Evolutionary conservation across 2,113 vertebrate genomes (phyloP), one percentile per base, ranked within the genome.

Genomic region (Notechis scutatus): DNA sequence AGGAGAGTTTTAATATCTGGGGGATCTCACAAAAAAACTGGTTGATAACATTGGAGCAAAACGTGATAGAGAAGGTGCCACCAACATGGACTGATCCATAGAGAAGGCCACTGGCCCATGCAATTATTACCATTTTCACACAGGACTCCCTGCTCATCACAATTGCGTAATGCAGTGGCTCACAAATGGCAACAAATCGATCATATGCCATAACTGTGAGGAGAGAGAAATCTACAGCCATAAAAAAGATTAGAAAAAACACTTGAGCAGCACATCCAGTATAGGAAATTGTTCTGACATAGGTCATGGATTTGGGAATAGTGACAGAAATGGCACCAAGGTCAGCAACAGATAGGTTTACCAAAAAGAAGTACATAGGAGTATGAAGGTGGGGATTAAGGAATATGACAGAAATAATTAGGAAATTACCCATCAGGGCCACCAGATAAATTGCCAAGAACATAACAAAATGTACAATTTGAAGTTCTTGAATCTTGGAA

Each of bases 341-440:
- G 4, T 94, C 94, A 45, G 92, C 21, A 14, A 88, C 34, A 57
- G 94, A 92, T 5, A 94, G 50, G 12, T 94, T 93, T n/a, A 88
- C 45, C 1, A 92, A 55, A 6, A 94, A 61, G 29, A 94, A 91
- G 47, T 93, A 94, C 94, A 93, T 93, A 14, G 94, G 92, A 15
- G 61, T 90, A 4, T 91, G 92, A 45, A 94, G 64, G 42, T 88
- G 52, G 7, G 23, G 20, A 29, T 94, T 86, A 21, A 87, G 9
- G 21, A 55, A 59, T 26, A 90, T 94, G 20, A 81, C 18, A 10
- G 21, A 52, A 26, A 94, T 57, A 56, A 94, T 92, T 4, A 74
- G 24, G 1, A 94, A 3, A 91, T 94, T 92, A 57, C 89, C 85
- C 7, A 74, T 5, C n/a, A 91, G 23, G 20, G 91, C 47, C 5